Evolutionary conservation across 2,888 invertebrate genomes (phyloP).

Genomic region (Brachyptera putata): DNA sequence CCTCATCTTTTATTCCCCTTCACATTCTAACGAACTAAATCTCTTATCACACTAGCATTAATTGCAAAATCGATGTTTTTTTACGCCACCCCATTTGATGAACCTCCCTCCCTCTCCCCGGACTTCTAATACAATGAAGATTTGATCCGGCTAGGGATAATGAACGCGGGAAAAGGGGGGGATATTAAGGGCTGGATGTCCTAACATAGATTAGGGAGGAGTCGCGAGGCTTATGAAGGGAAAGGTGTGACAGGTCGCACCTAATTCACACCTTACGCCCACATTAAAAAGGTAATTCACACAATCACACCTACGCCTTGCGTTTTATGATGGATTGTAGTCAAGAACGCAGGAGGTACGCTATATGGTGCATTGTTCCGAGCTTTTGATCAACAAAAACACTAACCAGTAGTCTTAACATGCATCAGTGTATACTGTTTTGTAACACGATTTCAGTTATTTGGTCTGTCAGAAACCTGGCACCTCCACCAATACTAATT

Average conservation of each 20-base stretch:
- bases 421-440: too few species aligned
- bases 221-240: conserved; percentile 9
- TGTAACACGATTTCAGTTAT: too few species aligned
- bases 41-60: conserved; percentile 41
- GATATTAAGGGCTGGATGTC: conserved; percentile 5
- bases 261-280: conserved; percentile 29
- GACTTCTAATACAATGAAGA: conserved; percentile 20
- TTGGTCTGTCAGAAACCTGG: not conserved
- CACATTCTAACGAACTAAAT: conserved; percentile 24
- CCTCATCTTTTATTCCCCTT: conserved; percentile 7
- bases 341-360: not conserved
- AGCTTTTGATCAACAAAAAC: too few species aligned
- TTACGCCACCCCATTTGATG: conserved; percentile 4
- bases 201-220: conserved; percentile 15
- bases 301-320: conserved; percentile 8
- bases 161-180: not conserved
- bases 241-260: conserved; percentile 31
- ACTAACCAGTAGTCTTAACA: too few species aligned
- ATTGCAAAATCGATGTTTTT: conserved; percentile 40
- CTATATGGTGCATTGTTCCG: too few species aligned
- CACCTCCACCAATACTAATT: not conserved
- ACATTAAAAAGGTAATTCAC: conserved; percentile 6
- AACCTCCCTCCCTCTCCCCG: conserved; percentile 19
- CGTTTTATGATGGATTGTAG: not conserved
- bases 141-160: conserved; percentile 19